Percentiles rank a stretch among this genome's conserved stretches.
These are phyloP conservation scores for Malthinus seriepunctatus DNA, from an alignment of 2,888 invertebrate genomes.

Conservation along the genomic window DNA sequence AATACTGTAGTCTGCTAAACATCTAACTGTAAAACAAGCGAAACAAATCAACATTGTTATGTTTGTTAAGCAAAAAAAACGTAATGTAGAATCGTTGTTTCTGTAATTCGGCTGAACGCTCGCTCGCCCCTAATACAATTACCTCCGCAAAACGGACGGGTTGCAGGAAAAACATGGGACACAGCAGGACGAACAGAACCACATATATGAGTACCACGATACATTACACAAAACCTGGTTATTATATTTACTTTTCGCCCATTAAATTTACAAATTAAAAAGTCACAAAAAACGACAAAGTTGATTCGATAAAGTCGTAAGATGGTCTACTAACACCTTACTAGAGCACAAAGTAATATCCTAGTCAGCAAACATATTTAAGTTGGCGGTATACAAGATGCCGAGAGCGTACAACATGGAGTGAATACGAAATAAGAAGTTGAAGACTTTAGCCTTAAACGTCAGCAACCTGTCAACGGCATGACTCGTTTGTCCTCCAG, in stretches of 20 bases:
- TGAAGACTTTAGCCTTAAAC: conserved; percentile 51
- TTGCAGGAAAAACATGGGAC: conserved; percentile 8
- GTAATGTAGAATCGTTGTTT: conserved; percentile 36
- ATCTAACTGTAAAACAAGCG: conserved; percentile 26
- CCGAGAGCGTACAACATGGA: conserved; percentile 44
- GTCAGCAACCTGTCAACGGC: conserved; percentile 51
- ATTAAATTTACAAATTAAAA: conserved; percentile 11
- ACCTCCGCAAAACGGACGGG: conserved; percentile 24
- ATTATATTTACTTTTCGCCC: conserved; percentile 2
- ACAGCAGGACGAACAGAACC: conserved; percentile 23
- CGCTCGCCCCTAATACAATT: conserved; percentile 34
- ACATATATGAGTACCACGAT: conserved; percentile 14
- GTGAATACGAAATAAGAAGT: conserved; percentile 53
- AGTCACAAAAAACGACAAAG: background rate
- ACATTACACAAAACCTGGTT: conserved; percentile 16
- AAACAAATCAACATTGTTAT: conserved; percentile 30
- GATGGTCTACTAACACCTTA: conserved; percentile 23
- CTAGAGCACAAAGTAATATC: conserved; percentile 41
- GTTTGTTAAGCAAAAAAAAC: conserved; percentile 28
- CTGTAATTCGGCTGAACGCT: conserved; percentile 32
- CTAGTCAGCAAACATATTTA: conserved; percentile 45
- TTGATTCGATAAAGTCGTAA: background rate
- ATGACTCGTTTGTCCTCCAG: conserved; percentile 45
- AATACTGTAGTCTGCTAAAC: conserved; percentile 30
- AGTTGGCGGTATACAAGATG: conserved; percentile 47